Percentiles rank a stretch among this genome's conserved stretches.
These are phyloP conservation scores for Pungitius pungitius DNA, from an alignment of 2,113 vertebrate species.

Conservation along the genomic window DNA sequence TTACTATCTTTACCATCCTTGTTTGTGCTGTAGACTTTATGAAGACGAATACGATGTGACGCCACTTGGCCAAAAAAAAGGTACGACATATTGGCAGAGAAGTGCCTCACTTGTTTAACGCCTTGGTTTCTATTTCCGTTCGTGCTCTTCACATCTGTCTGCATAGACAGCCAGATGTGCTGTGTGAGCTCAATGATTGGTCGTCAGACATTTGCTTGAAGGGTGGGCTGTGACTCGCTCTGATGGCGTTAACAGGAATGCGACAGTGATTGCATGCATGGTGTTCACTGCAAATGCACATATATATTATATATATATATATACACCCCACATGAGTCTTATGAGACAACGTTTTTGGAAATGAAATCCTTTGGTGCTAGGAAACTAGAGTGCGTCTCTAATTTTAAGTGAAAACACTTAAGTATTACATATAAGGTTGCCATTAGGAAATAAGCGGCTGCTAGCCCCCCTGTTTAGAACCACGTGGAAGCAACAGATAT, in stretches of 20 bases:
- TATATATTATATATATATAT: no score
- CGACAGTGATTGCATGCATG: not conserved
- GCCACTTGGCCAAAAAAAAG: not conserved
- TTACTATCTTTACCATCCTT: not conserved
- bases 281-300: not conserved
- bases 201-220: not conserved
- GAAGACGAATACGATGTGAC: not conserved
- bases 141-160: conserved; percentile 13
- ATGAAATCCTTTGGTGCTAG: not conserved
- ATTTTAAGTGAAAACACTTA: not conserved
- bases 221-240: not conserved
- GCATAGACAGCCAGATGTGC: not conserved
- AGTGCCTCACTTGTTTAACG: conserved; percentile 54
- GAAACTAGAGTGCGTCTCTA: not conserved
- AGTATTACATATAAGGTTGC: no score
- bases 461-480: no score
- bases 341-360: not conserved
- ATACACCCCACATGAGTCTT: not conserved
- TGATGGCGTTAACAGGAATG: not conserved
- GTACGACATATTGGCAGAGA: conserved; percentile 41
- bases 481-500: no score
- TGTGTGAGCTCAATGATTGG: not conserved
- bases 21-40: not conserved
- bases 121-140: conserved; percentile 41
- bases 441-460: no score